phyloP scores from a whole-genome alignment of 1,140 invertebrate species.

The Bursaphelenchus mucronatus region DNA sequence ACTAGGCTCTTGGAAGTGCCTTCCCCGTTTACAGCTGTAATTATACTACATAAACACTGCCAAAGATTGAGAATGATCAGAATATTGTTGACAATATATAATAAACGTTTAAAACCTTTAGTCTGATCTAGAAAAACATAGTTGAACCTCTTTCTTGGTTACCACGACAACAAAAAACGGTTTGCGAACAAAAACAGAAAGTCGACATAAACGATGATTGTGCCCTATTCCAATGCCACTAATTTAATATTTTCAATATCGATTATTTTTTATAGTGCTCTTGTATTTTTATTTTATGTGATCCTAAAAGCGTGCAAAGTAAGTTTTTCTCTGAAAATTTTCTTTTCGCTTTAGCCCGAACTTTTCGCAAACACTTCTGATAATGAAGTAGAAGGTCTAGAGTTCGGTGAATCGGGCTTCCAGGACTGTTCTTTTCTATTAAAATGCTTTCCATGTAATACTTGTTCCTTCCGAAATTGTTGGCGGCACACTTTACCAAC shows the following conservation, averaged over 20 bases:
- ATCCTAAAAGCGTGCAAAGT: conserved; percentile 7
- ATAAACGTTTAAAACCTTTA: not conserved
- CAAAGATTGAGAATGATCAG: too few species aligned
- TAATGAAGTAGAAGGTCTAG: conserved; percentile 23
- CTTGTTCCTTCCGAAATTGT: conserved; percentile 27
- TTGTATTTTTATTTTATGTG: conserved; percentile 6
- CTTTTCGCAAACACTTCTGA: conserved; percentile 19
- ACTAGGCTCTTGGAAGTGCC: not conserved
- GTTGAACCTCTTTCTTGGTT: not conserved
- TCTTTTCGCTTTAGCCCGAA: conserved; percentile 19
- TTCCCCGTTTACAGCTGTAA: too few species aligned
- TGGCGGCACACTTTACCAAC: conserved; percentile 17
- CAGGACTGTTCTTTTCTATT: conserved; percentile 28
- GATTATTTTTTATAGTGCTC: not conserved
- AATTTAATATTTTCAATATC: conserved; percentile 3
- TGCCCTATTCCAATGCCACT: not conserved
- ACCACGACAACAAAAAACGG: not conserved
- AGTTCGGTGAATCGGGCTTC: conserved; percentile 4
- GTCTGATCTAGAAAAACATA: conserved; percentile 2
- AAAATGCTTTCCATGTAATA: conserved; percentile 28
- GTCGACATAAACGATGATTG: not conserved
- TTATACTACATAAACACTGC: too few species aligned
- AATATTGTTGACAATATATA: too few species aligned
- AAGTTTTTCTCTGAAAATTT: not conserved
- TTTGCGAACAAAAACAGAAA: not conserved